phyloP scores from a whole-genome alignment of 2,888 invertebrate species.

The Synanthedon myopaeformis region DNA sequence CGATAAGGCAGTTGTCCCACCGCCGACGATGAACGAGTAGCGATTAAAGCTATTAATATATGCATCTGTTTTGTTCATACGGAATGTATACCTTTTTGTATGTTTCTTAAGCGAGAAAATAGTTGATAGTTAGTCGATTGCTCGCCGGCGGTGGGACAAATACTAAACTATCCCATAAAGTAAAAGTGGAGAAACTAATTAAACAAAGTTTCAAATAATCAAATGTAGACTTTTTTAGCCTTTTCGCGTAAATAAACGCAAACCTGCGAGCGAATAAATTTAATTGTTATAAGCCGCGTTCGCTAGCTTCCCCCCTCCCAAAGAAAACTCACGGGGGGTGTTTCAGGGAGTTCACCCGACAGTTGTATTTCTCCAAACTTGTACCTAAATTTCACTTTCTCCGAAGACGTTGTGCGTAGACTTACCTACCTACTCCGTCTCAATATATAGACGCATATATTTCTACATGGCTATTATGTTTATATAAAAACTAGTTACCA shows the following conservation, averaged over 20 bases:
- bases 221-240: neutral
- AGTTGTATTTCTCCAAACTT: slow-evolving; percentile 68
- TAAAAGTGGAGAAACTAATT: no score
- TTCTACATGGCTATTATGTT: slow-evolving; percentile 10
- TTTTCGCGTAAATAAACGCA: slow-evolving; percentile 7
- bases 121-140: no score
- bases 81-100: no score
- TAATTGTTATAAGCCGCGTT: slow-evolving; percentile 68
- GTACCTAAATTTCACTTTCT: slow-evolving; percentile 70
- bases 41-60: no score
- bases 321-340: slow-evolving; percentile 26
- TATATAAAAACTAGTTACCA: neutral
- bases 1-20: no score
- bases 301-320: slow-evolving; percentile 37
- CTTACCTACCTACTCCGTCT: slow-evolving; percentile 51
- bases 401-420: slow-evolving; percentile 66
- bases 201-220: neutral
- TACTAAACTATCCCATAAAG: no score
- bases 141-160: no score
- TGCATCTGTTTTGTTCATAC: no score
- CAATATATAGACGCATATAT: slow-evolving; percentile 30
- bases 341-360: slow-evolving; percentile 31
- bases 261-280: slow-evolving; percentile 62
- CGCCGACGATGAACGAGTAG: no score
- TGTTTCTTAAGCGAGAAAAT: no score